Conservation (phyloP, 1,140 invertebrate genomes). For the Macrobrachium nipponense region DNA sequence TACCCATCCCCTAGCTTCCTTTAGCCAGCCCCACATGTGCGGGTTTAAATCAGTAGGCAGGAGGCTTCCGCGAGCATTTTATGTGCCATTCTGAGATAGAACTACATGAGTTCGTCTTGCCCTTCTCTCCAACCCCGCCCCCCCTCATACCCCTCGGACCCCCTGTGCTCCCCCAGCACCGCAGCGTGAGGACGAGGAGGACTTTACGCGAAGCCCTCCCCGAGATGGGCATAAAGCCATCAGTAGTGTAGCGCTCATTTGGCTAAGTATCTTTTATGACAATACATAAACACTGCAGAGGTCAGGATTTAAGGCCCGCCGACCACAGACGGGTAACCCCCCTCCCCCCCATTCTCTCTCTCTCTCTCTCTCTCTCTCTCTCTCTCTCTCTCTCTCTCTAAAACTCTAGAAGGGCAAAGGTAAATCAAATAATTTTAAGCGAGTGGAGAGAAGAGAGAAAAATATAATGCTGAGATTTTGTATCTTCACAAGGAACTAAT, state of each 20-base stretch:
- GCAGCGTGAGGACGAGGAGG: too few species aligned
- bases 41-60: too few species aligned
- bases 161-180: too few species aligned
- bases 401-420: background rate
- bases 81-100: background rate
- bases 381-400: constrained; percentile 23
- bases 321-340: background rate
- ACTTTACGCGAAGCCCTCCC: too few species aligned
- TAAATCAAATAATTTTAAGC: background rate
- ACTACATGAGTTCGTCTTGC: too few species aligned
- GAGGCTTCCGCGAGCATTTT: background rate
- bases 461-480: background rate
- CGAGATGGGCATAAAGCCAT: constrained; percentile 5
- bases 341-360: constrained; percentile 13
- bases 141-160: too few species aligned
- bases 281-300: background rate
- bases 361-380: constrained; percentile 26
- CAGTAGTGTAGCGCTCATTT: background rate
- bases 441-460: background rate
- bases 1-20: too few species aligned
- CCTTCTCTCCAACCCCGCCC: too few species aligned
- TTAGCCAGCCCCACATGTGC: too few species aligned
- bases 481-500: background rate
- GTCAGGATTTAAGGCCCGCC: background rate
- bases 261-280: constrained; percentile 17